Conservation (phyloP, 2,113 vertebrate species). For the Corvus cornix region DNA sequence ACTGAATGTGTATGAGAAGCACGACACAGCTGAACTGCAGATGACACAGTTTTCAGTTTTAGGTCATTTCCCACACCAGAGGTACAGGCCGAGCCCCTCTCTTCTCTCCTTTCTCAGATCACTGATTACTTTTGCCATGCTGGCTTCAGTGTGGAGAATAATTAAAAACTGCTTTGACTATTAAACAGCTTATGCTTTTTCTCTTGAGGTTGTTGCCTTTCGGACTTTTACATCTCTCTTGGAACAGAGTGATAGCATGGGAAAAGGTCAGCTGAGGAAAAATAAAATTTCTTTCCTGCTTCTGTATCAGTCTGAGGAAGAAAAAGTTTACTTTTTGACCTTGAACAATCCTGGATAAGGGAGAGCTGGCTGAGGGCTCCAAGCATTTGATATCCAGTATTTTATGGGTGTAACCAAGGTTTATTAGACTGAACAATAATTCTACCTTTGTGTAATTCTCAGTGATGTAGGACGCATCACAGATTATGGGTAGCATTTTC, state of each 20-base stretch:
- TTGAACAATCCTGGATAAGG: background rate
- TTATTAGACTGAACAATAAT: background rate
- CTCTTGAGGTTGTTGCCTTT: background rate
- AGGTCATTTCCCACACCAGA: constrained; percentile 30
- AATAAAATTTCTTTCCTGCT: background rate
- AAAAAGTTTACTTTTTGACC: background rate
- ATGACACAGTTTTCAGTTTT: constrained; percentile 16
- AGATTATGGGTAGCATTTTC: background rate
- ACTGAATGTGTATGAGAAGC: background rate
- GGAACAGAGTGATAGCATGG: background rate
- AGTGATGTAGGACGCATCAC: background rate
- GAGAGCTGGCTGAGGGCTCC: background rate
- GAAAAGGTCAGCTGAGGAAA: background rate
- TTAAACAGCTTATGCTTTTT: background rate
- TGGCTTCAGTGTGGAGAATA: background rate
- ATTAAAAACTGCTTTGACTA: background rate
- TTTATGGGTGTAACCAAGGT: background rate
- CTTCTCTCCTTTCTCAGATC: constrained; percentile 5
- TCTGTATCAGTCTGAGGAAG: background rate
- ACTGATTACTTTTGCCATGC: background rate
- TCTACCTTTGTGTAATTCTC: background rate
- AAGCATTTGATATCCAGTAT: background rate
- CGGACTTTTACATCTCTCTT: background rate
- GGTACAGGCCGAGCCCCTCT: background rate
- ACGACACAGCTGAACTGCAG: background rate